Conservation (phyloP, 2,888 invertebrate genomes). For the Coremacera marginata region DNA sequence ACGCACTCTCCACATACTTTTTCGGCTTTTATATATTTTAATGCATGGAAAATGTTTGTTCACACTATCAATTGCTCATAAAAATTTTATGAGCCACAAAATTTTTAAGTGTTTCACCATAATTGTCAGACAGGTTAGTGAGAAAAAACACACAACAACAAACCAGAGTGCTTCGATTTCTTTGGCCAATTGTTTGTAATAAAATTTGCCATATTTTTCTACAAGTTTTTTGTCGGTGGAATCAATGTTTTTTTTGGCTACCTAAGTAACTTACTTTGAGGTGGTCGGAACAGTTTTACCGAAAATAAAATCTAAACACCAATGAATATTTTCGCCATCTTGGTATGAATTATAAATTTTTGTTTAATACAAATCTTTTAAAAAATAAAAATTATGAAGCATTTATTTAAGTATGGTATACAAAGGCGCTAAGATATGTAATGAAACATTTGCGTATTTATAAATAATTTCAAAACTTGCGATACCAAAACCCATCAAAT, state of each 20-base stretch:
- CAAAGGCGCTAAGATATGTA: too few species aligned
- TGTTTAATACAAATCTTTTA: too few species aligned
- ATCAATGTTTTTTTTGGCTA: neutral
- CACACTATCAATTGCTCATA: slow-evolving; percentile 67
- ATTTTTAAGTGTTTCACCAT: slow-evolving; percentile 49
- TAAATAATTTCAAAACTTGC: too few species aligned
- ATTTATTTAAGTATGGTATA: too few species aligned
- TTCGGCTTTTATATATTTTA: slow-evolving; percentile 19
- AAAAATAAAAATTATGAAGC: too few species aligned
- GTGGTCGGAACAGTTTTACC: too few species aligned
- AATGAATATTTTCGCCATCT: too few species aligned
- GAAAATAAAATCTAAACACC: too few species aligned
- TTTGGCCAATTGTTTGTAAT: slow-evolving; percentile 32
- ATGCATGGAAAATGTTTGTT: slow-evolving; percentile 60
- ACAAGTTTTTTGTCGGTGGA: neutral
- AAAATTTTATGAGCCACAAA: slow-evolving; percentile 66
- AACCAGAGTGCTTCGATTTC: neutral
- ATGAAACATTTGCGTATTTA: too few species aligned
- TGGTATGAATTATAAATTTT: too few species aligned
- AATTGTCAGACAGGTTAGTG: neutral
- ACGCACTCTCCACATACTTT: neutral
- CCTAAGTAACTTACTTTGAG: neutral
- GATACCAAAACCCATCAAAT: too few species aligned
- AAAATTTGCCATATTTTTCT: neutral
- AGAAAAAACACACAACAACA: neutral